Percentiles rank a stretch among this genome's conserved stretches.
Conservation (phyloP, 2,797 vertebrate genomes). For the Notamacropus eugenii region DNA sequence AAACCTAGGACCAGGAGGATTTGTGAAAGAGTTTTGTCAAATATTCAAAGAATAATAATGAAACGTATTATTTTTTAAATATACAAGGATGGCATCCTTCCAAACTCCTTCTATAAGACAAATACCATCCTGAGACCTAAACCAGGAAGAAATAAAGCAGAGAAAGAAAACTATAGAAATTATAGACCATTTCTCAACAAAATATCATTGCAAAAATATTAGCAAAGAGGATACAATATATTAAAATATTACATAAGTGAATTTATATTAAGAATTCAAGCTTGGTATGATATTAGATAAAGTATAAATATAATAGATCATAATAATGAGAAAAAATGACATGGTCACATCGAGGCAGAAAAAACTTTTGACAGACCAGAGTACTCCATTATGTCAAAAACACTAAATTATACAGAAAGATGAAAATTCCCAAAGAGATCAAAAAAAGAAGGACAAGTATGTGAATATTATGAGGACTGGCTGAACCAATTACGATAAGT, state of each 20-base stretch:
- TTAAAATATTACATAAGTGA: neutral
- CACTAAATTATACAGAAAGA: neutral
- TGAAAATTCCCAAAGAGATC: neutral
- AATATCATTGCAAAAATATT: neutral
- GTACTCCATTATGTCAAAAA: neutral
- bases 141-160: neutral
- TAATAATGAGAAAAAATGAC: neutral
- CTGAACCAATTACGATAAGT: neutral
- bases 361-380: neutral
- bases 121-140: neutral
- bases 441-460: neutral
- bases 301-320: neutral
- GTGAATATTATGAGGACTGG: neutral
- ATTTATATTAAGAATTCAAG: neutral
- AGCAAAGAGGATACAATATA: neutral
- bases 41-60: neutral
- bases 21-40: neutral
- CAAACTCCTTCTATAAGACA: neutral
- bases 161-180: neutral
- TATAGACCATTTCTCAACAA: neutral
- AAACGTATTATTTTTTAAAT: neutral
- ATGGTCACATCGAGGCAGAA: neutral
- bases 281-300: neutral
- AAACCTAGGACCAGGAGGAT: neutral
- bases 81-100: neutral